These are phyloP conservation scores for Drosophila obscura DNA, from an alignment of 1,140 invertebrate genomes.

Conservation along the genomic window DNA sequence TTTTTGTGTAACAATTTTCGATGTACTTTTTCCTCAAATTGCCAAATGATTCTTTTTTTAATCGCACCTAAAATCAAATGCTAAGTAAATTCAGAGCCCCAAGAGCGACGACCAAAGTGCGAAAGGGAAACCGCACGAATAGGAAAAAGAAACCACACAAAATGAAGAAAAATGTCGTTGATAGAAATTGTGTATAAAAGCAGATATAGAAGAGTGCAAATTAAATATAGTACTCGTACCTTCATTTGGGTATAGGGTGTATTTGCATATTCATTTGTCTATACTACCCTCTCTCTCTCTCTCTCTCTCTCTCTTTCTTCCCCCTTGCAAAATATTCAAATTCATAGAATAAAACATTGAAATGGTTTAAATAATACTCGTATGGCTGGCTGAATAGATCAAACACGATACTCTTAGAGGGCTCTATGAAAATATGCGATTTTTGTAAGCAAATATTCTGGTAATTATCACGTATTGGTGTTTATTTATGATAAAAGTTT, in stretches of 20 bases:
- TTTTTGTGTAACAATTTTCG: neutral
- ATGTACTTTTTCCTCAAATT: no score
- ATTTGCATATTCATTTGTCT: constrained; percentile 40
- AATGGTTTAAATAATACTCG: constrained; percentile 23
- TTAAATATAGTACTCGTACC: neutral
- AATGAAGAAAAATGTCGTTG: constrained; percentile 10
- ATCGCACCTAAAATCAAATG: constrained; percentile 18
- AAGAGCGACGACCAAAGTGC: constrained; percentile 10
- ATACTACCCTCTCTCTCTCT: neutral
- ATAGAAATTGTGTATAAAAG: neutral
- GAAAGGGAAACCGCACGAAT: constrained; percentile 23
- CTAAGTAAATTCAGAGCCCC: constrained; percentile 22
- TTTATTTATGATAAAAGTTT: neutral
- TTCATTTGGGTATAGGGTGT: constrained; percentile 13
- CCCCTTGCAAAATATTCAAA: constrained; percentile 19
- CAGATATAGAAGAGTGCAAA: constrained; percentile 11
- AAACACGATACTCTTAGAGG: neutral
- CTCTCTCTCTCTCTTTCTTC: neutral
- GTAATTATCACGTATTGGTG: no score
- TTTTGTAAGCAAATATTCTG: no score
- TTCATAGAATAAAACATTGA: neutral
- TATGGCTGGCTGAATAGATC: neutral
- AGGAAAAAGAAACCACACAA: constrained; percentile 1
- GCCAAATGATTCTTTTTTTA: neutral
- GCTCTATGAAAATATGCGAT: no score